These are phyloP conservation scores for Pagetopsis macropterus DNA, from an alignment of 2,797 vertebrate genomes.

Conservation along the genomic window DNA sequence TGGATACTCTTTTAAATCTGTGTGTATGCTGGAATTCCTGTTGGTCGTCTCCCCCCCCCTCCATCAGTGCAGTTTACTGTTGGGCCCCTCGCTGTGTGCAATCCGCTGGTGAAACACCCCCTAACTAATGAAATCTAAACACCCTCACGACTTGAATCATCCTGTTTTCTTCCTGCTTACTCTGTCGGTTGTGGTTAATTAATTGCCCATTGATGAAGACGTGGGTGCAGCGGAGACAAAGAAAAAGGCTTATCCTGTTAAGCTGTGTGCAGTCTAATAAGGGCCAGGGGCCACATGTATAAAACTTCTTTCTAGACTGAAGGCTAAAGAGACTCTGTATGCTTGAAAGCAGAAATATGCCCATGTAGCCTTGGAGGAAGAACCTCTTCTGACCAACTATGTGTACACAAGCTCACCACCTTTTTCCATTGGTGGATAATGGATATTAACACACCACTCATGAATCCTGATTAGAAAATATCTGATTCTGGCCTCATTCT, in stretches of 20 bases:
- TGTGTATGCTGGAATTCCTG: slow-evolving; percentile 64
- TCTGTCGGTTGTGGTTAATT: slow-evolving; percentile 70
- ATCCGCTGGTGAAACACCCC: slow-evolving; percentile 64
- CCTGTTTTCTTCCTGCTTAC: slow-evolving; percentile 37
- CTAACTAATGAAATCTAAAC: slow-evolving; percentile 79
- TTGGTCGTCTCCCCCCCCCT: slow-evolving; percentile 16
- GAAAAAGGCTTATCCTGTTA: slow-evolving; percentile 62
- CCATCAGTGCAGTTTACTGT: slow-evolving; percentile 41
- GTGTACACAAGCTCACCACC: neutral
- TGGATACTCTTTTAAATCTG: slow-evolving; percentile 66
- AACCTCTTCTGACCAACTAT: neutral
- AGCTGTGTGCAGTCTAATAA: slow-evolving; percentile 41
- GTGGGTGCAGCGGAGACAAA: slow-evolving; percentile 58
- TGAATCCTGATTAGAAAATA: slow-evolving; percentile 19
- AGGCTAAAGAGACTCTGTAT: slow-evolving; percentile 10
- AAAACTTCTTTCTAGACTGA: slow-evolving; percentile 17
- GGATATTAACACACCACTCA: neutral
- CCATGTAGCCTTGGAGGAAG: neutral
- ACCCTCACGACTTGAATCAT: slow-evolving; percentile 61
- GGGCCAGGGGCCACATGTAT: slow-evolving; percentile 25
- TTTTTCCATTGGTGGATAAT: neutral
- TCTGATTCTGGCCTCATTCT: neutral
- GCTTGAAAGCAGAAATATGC: slow-evolving; percentile 19
- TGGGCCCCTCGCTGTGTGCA: slow-evolving; percentile 57
- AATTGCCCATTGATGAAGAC: slow-evolving; percentile 61